Conservation (phyloP, 2,113 vertebrate species). For the Nettapus auritus region DNA sequence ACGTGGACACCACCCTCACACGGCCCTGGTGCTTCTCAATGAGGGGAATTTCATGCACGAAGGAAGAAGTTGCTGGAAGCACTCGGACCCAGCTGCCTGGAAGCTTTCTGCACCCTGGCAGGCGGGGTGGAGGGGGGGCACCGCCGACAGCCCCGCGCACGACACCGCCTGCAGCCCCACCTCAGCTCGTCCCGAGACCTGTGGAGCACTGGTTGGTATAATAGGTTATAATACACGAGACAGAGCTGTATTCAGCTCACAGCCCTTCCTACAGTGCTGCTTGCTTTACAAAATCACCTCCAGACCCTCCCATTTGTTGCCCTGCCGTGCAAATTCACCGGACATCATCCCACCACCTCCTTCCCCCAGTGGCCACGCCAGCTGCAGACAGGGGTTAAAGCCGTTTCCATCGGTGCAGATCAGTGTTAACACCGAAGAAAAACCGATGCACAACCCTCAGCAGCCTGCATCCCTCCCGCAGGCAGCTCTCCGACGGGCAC, state of each 20-base stretch:
- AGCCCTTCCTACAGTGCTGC: neutral
- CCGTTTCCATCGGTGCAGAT: neutral
- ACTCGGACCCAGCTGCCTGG: neutral
- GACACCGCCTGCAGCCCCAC: conserved; percentile 10
- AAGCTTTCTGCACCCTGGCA: neutral
- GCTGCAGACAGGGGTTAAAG: neutral
- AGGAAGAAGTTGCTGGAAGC: conserved; percentile 57
- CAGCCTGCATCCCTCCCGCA: neutral
- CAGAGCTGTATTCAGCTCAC: neutral
- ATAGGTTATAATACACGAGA: no score
- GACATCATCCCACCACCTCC: neutral
- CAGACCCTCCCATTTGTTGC: neutral
- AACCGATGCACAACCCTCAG: neutral
- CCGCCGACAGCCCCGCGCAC: neutral
- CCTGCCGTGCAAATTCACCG: neutral
- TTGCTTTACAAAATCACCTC: neutral
- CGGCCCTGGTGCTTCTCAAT: neutral
- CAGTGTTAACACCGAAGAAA: neutral
- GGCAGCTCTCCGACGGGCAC: neutral
- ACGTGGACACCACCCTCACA: neutral
- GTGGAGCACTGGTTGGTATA: neutral
- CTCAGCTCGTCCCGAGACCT: neutral
- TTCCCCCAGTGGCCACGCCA: neutral
- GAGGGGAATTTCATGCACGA: neutral
- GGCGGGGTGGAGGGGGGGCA: neutral